Evolutionary conservation across 2,113 vertebrate species (phyloP), one percentile per base, ranked within the genome.

Genomic region (Anthoscopus minutus): DNA sequence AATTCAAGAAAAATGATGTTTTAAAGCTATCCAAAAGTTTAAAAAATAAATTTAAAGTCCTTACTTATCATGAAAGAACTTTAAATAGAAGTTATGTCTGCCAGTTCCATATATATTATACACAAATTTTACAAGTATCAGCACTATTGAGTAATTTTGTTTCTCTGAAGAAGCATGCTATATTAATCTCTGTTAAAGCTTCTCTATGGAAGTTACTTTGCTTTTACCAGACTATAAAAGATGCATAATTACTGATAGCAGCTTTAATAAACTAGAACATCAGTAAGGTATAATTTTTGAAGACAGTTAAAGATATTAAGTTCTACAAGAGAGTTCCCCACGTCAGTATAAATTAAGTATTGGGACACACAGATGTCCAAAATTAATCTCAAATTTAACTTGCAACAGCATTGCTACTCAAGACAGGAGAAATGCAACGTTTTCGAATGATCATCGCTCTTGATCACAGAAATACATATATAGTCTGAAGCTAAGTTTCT

Each of bases 361-460:
- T 50, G n/a, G n/a, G n/a, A 72, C 25, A 61, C 20, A 72, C 0
- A 2, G n/a, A 64, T 48, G 37, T 9, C 20, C 1, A 1, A 92
- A 22, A 76, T 53, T n/a, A 69, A 86, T n/a, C 58, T 18, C 23
- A 73, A 66, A 78, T 84, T 57, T 57, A 70, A 62, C 20, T 15
- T 83, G 15, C 11, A 88, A 25, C 7, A 21, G 33, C n/a, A 78
- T 38, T 6, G 18, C 44, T 86, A 20, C 35, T 42, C 25, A 22
- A 74, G 35, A 74, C 0, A 60, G 18, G 22, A 62, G 74, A 86
- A 92, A 56, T 7, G 10, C 24, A 73, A 54, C 1, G 0, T 19
- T 88, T 66, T n/a, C 47, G 18, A 70, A 70, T 13, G 16, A 81
- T 23, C 35, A 85, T 3, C 37, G 54, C 27, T 35, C 33, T 13